These are phyloP conservation scores for Rhinolophus ferrumequinum DNA, from an alignment of 2,113 vertebrate genomes.

Conservation along the genomic window DNA sequence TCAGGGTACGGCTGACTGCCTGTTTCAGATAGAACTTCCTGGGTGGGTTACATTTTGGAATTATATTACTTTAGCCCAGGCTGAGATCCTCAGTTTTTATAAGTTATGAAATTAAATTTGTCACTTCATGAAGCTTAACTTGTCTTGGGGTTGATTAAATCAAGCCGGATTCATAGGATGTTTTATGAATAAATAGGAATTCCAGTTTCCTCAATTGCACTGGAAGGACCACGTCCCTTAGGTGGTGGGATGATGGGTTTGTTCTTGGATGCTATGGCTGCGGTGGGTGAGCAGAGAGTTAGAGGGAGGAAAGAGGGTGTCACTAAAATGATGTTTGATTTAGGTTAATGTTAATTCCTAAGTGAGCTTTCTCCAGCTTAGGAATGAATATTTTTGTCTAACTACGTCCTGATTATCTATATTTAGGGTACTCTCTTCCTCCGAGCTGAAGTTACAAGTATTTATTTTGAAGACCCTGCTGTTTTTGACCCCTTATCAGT, in stretches of 20 bases:
- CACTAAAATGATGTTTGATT: neutral
- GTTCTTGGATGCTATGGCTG: neutral
- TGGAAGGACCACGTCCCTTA: neutral
- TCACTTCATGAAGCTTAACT: neutral
- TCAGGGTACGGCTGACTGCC: neutral
- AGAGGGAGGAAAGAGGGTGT: neutral
- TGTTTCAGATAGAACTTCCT: neutral
- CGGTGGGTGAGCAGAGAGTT: neutral
- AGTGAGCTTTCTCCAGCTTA: neutral
- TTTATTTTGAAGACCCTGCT: constrained; percentile 12
- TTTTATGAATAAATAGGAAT: neutral
- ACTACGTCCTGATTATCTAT: neutral
- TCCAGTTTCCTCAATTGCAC: neutral
- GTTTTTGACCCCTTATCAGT: neutral
- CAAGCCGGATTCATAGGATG: neutral
- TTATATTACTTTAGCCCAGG: neutral
- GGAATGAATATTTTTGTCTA: neutral
- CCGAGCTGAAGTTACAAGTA: neutral
- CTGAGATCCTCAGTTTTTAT: neutral
- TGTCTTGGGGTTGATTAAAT: neutral
- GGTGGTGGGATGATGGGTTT: neutral
- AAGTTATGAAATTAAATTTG: neutral
- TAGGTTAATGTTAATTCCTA: neutral
- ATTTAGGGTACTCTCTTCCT: constrained; percentile 3
- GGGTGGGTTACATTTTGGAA: neutral